Evolutionary conservation across 2,797 vertebrate genomes (phyloP).

Genomic region (Acrossocheilus wenchowensis): DNA sequence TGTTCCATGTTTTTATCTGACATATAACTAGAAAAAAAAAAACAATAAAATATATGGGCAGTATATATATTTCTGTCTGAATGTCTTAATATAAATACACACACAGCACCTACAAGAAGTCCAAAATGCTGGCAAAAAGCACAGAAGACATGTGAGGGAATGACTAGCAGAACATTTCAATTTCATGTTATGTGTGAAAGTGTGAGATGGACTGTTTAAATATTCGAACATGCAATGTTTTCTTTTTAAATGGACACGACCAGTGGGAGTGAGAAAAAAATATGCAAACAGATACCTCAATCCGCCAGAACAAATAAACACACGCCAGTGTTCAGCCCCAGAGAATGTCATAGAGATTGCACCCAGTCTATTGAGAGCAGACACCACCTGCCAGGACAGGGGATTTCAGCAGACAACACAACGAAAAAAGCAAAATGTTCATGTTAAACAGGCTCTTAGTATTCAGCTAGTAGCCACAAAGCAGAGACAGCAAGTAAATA

Average conservation of each 20-base stretch:
- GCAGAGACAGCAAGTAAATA: constrained; percentile 44
- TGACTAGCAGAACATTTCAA: not conserved
- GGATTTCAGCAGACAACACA: constrained; percentile 55
- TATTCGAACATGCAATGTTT: constrained; percentile 22
- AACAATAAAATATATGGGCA: not conserved
- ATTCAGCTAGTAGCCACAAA: constrained; percentile 47
- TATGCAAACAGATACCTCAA: constrained; percentile 48
- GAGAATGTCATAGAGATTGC: constrained; percentile 60
- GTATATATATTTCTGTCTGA: not conserved
- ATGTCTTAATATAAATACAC: not conserved
- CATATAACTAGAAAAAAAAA: not conserved
- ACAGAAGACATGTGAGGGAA: not conserved
- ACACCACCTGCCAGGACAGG: constrained; percentile 61
- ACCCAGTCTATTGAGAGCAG: constrained; percentile 53
- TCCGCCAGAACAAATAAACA: constrained; percentile 58
- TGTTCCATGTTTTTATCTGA: not conserved
- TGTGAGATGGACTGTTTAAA: constrained; percentile 11
- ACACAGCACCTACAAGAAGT: not conserved
- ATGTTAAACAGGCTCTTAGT: constrained; percentile 49
- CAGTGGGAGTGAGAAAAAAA: constrained; percentile 42
- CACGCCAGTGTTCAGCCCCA: constrained; percentile 45
- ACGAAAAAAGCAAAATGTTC: constrained; percentile 45
- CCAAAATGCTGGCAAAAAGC: not conserved
- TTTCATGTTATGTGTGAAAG: constrained; percentile 14
- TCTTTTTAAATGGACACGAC: constrained; percentile 45